phyloP scores from a whole-genome alignment of 2,888 invertebrate species.

The Frankliniella fusca region DNA sequence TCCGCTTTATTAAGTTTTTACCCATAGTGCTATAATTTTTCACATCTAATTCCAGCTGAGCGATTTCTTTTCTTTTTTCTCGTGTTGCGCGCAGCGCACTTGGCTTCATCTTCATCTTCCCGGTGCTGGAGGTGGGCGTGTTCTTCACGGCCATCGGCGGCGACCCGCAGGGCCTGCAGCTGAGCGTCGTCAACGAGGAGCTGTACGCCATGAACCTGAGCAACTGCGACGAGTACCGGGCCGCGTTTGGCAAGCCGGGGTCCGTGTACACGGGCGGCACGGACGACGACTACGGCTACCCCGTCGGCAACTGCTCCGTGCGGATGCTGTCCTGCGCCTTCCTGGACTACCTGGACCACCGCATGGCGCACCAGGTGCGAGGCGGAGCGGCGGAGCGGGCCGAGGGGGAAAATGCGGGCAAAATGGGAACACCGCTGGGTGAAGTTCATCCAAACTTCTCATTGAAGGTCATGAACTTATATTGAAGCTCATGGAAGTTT shows the following conservation, averaged over 20 bases:
- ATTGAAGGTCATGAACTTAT: no score
- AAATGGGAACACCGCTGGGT: no score
- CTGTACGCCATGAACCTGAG: constrained; percentile 12
- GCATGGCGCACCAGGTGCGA: constrained; percentile 52
- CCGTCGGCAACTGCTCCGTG: constrained; percentile 36
- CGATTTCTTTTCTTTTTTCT: no score
- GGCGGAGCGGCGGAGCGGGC: no score
- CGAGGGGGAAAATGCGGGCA: no score
- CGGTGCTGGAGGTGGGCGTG: constrained; percentile 70
- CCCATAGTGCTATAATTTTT: no score
- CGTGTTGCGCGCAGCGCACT: no score
- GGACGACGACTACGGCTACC: constrained; percentile 33
- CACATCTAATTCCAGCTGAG: no score
- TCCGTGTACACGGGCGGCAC: constrained; percentile 31
- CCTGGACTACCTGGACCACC: constrained; percentile 55
- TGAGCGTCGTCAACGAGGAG: constrained; percentile 80
- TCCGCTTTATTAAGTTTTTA: no score
- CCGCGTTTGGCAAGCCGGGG: neutral
- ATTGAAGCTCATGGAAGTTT: no score
- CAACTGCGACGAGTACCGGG: constrained; percentile 12
- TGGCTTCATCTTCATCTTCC: constrained; percentile 75
- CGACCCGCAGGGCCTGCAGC: constrained; percentile 64
- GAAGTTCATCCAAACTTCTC: no score
- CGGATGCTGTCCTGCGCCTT: constrained; percentile 52
- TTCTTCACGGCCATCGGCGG: constrained; percentile 78